Evolutionary conservation across 2,113 vertebrate species (phyloP), one percentile per base, ranked within the genome.

Genomic region (Lates calcarifer): DNA sequence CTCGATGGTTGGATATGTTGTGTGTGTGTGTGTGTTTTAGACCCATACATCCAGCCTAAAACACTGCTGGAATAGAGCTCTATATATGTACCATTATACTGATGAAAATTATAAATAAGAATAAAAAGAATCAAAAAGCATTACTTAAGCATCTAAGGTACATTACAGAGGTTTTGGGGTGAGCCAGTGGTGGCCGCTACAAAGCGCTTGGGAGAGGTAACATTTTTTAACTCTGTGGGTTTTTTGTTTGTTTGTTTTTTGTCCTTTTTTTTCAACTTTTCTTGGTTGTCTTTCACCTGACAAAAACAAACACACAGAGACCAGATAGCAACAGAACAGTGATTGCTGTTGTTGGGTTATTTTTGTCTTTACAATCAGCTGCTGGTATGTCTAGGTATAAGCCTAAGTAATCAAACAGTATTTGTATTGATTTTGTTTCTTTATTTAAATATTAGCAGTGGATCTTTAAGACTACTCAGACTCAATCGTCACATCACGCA

Each of bases 401-500:
- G 87, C 90, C 92, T 91, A 89, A 89, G 90, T 88, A 91, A 94
- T 91, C 94, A 95, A 93, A 90, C 91, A 87, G 87, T 92, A 63
- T 86, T 79, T 87, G 76, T 87, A 82, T 92, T 90, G 90, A 91
- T 94, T 94, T 93, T 92, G 60, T 93, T 88, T 90, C 93, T 95
- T 97, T 94, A 96, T 96, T 95, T 95, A 94, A 96, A 95, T 93
- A 95, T 90, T 89, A 95, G 94, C 94, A 95, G 83, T 92, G 88
- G 87, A 86, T 81, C 65, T 90, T 91, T 90, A 90, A 89, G 91
- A 94, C 96, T 95, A 95, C 94, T 95, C 95, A 95, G 95, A 96
- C 95, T 95, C 94, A 94, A 96, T 93, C 93, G 79, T 95, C 95
- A 96, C 96, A 87, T 92, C 91, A 97, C 96, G 94, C 95, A 96